phyloP scores from a whole-genome alignment of 64 coral and sea anemone species.

The Stichodactyla helianthus region DNA sequence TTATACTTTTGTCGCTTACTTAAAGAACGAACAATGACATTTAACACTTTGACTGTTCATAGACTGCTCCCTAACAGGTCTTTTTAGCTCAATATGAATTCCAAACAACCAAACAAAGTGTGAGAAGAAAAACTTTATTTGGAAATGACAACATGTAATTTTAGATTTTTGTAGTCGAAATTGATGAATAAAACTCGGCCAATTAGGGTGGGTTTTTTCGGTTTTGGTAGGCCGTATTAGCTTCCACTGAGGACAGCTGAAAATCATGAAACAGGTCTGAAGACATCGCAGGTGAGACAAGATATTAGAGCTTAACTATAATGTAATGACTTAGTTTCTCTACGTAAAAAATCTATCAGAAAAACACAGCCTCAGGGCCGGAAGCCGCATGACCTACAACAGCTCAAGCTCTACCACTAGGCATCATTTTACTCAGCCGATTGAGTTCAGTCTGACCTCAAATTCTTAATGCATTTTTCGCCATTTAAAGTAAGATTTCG shows the following conservation, averaged over 20 bases:
- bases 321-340: constrained; percentile 10
- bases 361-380: neutral
- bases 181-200: neutral
- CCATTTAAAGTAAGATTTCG: neutral
- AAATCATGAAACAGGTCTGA: constrained; percentile 8
- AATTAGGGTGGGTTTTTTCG: neutral
- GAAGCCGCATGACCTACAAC: neutral
- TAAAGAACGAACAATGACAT: neutral
- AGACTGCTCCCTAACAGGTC: neutral
- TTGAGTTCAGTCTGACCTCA: neutral
- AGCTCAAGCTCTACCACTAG: neutral
- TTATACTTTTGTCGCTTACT: neutral
- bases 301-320: constrained; percentile 14
- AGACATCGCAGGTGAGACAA: neutral
- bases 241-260: neutral
- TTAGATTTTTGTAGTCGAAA: neutral
- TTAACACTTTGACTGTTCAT: constrained; percentile 10
- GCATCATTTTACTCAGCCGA: neutral
- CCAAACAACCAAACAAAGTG: neutral
- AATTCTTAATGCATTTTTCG: neutral
- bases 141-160: neutral
- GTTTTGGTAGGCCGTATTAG: neutral
- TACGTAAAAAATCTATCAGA: constrained; percentile 18
- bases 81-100: neutral
- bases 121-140: too few relatives aligned